Evolutionary conservation across 2,888 invertebrate genomes (phyloP).

Genomic region (Hofmannophila pseudospretella): DNA sequence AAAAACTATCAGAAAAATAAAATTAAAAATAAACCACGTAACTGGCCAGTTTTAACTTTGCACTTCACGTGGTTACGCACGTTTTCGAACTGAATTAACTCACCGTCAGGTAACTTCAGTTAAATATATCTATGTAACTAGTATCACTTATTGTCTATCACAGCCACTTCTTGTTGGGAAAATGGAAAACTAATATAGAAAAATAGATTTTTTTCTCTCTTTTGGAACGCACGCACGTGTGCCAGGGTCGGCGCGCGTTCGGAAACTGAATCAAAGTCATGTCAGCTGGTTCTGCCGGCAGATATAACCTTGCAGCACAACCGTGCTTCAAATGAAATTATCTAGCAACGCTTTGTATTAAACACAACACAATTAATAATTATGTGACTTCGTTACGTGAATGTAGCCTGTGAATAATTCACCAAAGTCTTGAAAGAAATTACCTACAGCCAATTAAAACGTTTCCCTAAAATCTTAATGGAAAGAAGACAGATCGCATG

Average conservation of each 20-base stretch:
- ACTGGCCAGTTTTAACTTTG: conserved; percentile 18
- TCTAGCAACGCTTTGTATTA: background rate
- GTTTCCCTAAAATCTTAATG: no score
- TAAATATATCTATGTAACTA: conserved; percentile 11
- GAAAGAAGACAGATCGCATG: no score
- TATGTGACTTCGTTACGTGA: no score
- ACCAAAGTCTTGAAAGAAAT: no score
- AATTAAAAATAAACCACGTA: conserved; percentile 11
- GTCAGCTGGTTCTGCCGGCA: conserved; percentile 1
- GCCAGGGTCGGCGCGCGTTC: conserved; percentile 42
- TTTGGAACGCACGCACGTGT: conserved; percentile 29
- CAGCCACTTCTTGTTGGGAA: conserved; percentile 18
- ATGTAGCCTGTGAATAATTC: no score
- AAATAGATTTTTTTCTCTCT: conserved; percentile 21
- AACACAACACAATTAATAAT: no score
- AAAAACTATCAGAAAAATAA: conserved; percentile 5
- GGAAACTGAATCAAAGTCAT: conserved; percentile 39
- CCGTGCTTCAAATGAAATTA: background rate
- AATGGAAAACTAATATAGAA: conserved; percentile 16
- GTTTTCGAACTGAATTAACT: conserved; percentile 3
- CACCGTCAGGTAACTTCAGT: conserved; percentile 3
- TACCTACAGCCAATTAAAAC: no score
- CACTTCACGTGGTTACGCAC: conserved; percentile 13
- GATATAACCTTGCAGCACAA: background rate
- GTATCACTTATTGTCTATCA: conserved; percentile 19